These are phyloP conservation scores for Lagocephalus sceleratus DNA, from an alignment of 2,797 vertebrate genomes.

Conservation along the genomic window DNA sequence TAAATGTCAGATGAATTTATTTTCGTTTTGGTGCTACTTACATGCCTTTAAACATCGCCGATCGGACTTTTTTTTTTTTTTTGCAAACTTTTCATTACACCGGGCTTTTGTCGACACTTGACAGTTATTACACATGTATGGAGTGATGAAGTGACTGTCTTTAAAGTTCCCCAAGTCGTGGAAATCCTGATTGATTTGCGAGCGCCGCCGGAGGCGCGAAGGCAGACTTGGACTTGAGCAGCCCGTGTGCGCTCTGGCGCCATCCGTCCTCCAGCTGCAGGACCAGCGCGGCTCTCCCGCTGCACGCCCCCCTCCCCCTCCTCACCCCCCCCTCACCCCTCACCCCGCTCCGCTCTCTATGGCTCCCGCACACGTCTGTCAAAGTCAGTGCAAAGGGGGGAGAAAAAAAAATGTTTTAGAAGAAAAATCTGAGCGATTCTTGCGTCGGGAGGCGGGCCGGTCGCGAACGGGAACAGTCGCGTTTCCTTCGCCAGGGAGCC, in stretches of 20 bases:
- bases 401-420: constrained; percentile 56
- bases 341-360: constrained; percentile 62
- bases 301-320: not conserved
- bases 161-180: constrained; percentile 16
- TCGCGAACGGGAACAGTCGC: constrained; percentile 85
- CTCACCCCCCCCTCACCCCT: too few species aligned
- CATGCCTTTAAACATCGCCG: not conserved
- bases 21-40: not conserved
- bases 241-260: constrained; percentile 65
- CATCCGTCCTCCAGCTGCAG: constrained; percentile 64
- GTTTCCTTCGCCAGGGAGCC: constrained; percentile 86
- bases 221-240: constrained; percentile 23
- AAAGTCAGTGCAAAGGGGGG: constrained; percentile 52
- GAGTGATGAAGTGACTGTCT: constrained; percentile 14
- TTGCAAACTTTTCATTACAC: not conserved
- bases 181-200: constrained; percentile 32
- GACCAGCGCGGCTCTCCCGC: constrained; percentile 39
- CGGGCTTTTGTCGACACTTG: not conserved
- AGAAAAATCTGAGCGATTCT: constrained; percentile 76
- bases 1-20: too few species aligned
- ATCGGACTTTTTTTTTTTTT: not conserved
- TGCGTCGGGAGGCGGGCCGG: constrained; percentile 79
- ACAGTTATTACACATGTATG: constrained; percentile 2
- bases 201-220: constrained; percentile 24
- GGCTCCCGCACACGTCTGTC: constrained; percentile 77